Evolutionary conservation across 2,113 vertebrate genomes (phyloP).

Genomic region (Apteryx owenii): DNA sequence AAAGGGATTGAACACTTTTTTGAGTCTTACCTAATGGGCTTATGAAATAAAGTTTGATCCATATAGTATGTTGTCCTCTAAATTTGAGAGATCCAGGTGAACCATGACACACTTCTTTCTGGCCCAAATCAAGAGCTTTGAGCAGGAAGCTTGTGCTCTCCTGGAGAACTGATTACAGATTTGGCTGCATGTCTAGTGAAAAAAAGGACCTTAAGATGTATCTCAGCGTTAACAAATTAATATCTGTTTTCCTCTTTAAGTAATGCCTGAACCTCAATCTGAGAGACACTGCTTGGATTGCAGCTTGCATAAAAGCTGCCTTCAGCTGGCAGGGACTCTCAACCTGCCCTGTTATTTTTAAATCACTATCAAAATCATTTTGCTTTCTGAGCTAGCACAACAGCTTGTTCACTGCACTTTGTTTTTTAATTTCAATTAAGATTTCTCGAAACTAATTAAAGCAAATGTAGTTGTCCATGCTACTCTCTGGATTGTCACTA

Average conservation of each 20-base stretch:
- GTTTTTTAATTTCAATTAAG: conserved; percentile 19
- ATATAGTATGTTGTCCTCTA: background rate
- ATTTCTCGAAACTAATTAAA: conserved; percentile 43
- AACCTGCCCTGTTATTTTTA: background rate
- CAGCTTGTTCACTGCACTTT: conserved; percentile 3
- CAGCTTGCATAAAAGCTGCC: background rate
- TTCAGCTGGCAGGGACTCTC: background rate
- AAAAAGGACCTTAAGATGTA: background rate
- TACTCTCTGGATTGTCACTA: background rate
- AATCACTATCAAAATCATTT: background rate
- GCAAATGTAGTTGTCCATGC: background rate
- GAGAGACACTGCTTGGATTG: background rate
- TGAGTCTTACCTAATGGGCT: background rate
- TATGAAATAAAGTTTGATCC: background rate
- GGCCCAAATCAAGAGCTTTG: background rate
- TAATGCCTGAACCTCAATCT: background rate
- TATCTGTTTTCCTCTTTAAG: background rate
- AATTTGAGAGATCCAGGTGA: background rate
- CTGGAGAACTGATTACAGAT: rapidly evolving
- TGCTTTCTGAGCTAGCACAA: background rate
- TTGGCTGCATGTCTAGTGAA: background rate
- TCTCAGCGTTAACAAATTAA: background rate
- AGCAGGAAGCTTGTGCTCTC: background rate
- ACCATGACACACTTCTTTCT: background rate
- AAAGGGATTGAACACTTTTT: background rate